Conservation (phyloP, 2,113 vertebrate genomes). For the Proterorhinus semilunaris region DNA sequence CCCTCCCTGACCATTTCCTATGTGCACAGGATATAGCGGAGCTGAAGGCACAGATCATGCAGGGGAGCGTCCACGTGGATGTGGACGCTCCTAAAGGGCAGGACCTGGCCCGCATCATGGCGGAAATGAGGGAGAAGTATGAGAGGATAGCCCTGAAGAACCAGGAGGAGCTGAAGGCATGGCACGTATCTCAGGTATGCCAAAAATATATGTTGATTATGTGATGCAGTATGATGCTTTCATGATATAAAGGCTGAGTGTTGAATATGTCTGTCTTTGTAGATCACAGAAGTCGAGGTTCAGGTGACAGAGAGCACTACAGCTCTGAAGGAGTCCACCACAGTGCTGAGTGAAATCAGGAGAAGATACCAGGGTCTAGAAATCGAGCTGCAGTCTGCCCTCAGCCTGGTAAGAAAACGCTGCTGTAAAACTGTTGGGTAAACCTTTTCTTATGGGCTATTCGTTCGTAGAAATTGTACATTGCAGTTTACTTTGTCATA, state of each 20-base stretch:
- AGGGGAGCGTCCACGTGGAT: conserved; percentile 80
- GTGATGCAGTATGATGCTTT: background rate
- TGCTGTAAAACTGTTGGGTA: no score
- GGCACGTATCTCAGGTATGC: conserved; percentile 81
- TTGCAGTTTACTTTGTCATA: no score
- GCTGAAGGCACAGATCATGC: conserved; percentile 73
- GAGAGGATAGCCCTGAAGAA: conserved; percentile 83
- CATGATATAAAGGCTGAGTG: background rate
- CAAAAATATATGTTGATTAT: background rate
- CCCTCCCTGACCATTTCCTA: conserved; percentile 34
- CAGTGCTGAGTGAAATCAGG: conserved; percentile 73
- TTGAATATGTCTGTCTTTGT: conserved; percentile 53
- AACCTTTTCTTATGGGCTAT: background rate
- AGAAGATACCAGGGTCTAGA: conserved; percentile 79
- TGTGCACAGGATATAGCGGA: conserved; percentile 78
- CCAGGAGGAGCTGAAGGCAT: conserved; percentile 82
- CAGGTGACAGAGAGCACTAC: conserved; percentile 76
- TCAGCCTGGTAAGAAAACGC: conserved; percentile 78
- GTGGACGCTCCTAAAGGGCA: conserved; percentile 82
- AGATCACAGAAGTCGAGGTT: conserved; percentile 73
- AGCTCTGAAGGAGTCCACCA: conserved; percentile 79
- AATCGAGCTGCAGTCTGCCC: conserved; percentile 84
- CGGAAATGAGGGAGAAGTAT: conserved; percentile 84
- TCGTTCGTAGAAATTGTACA: background rate
- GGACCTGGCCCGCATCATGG: conserved; percentile 82